Evolutionary conservation across 2,797 vertebrate species (phyloP).

Genomic region (Buphagus erythrorhynchus): DNA sequence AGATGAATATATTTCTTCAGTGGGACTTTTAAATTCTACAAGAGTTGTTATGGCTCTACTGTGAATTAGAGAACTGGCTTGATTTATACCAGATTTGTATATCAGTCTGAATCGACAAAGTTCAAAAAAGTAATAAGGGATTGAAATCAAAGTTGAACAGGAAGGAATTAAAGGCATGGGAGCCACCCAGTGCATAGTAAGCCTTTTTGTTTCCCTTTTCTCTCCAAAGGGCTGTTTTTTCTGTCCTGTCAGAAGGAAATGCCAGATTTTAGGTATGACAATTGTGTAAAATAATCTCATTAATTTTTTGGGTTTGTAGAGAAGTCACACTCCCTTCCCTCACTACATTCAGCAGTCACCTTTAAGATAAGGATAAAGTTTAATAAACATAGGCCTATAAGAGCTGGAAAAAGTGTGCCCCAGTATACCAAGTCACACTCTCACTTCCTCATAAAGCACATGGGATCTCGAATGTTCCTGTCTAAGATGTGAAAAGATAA

Average conservation of each 20-base stretch:
- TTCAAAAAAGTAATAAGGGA: not conserved
- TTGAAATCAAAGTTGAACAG: not conserved
- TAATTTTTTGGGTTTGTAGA: not conserved
- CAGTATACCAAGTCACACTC: not conserved
- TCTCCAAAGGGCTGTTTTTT: not conserved
- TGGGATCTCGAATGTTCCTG: not conserved
- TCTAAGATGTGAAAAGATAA: not conserved
- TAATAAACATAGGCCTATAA: accelerated
- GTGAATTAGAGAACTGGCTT: not conserved
- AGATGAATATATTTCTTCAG: not conserved
- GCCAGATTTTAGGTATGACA: not conserved
- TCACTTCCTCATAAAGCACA: not conserved
- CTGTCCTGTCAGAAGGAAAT: not conserved
- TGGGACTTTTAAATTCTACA: not conserved
- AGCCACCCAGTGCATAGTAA: not conserved
- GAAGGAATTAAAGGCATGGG: not conserved
- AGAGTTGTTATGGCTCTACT: not conserved
- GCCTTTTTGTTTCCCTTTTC: not conserved
- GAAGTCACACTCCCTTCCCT: not conserved
- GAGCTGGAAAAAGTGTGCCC: not conserved
- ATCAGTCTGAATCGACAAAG: not conserved
- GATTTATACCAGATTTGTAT: not conserved
- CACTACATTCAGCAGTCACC: not conserved
- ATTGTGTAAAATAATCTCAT: not conserved
- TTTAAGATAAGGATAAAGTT: not conserved